phyloP scores from a whole-genome alignment of 2,113 vertebrate genomes.

The Cygnus atratus region DNA sequence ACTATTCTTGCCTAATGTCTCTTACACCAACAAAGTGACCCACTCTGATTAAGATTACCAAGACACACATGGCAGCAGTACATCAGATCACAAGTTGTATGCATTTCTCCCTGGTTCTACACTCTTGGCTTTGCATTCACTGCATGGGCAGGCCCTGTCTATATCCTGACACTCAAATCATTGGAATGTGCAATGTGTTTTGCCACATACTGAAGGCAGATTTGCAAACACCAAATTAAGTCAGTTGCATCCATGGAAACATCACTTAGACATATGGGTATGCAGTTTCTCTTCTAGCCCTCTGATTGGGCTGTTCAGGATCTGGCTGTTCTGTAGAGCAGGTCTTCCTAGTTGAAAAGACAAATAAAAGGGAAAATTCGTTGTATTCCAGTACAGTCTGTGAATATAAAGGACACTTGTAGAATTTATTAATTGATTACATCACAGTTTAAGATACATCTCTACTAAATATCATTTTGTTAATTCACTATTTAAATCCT shows the following conservation, averaged over 20 bases:
- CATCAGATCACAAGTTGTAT: not conserved
- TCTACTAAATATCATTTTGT: not conserved
- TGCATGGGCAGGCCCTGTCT: not conserved
- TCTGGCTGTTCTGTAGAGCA: not conserved
- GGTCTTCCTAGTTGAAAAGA: not conserved
- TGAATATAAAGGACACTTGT: not conserved
- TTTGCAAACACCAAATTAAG: conserved; percentile 20
- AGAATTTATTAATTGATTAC: not conserved
- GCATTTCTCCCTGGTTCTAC: not conserved
- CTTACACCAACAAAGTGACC: not conserved
- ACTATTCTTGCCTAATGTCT: not conserved
- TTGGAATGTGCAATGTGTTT: not conserved
- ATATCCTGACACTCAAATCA: not conserved
- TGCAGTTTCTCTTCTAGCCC: not conserved
- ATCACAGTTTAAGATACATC: not conserved
- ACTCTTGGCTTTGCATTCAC: not conserved
- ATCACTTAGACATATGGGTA: not conserved
- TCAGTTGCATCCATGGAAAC: conserved; percentile 46
- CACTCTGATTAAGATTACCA: not conserved
- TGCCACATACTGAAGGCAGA: conserved; percentile 1
- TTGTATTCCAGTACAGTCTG: not conserved
- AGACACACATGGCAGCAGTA: not conserved
- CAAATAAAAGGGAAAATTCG: not conserved
- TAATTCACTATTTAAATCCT: not conserved
- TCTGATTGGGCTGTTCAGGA: not conserved